These are phyloP conservation scores for Hybos culiciformis DNA, from an alignment of 2,888 invertebrate species.

Conservation along the genomic window DNA sequence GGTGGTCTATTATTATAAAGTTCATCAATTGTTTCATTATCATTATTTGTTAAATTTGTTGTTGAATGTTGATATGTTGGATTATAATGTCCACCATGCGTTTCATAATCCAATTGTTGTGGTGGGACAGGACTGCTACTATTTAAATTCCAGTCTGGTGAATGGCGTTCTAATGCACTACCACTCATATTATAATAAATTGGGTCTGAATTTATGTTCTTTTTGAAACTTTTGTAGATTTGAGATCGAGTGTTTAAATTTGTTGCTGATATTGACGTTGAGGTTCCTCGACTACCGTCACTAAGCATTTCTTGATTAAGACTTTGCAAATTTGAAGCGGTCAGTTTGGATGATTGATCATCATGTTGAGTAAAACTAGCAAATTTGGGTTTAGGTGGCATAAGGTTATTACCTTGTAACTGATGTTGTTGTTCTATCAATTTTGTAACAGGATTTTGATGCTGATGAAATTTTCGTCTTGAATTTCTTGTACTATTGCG, in stretches of 20 bases:
- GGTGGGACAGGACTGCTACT: not conserved
- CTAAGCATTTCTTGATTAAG: conserved; percentile 30
- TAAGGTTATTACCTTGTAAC: conserved; percentile 5
- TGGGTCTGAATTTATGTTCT: conserved; percentile 34
- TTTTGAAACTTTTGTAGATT: conserved; percentile 28
- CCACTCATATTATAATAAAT: conserved; percentile 36
- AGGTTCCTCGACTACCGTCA: too few species aligned
- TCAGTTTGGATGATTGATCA: conserved; percentile 27
- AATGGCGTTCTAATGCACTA: conserved; percentile 17
- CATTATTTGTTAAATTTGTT: conserved; percentile 45
- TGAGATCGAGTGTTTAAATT: conserved; percentile 23
- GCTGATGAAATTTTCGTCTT: conserved; percentile 44
- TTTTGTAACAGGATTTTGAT: conserved; percentile 45
- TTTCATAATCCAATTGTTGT: too few species aligned
- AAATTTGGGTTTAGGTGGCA: conserved; percentile 16
- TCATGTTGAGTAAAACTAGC: conserved; percentile 31
- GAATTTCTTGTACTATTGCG: conserved; percentile 47
- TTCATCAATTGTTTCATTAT: conserved; percentile 46
- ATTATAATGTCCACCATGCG: conserved; percentile 49
- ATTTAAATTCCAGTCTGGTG: conserved; percentile 17
- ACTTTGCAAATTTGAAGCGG: conserved; percentile 31
- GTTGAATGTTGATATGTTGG: conserved; percentile 67
- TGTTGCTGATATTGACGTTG: too few species aligned
- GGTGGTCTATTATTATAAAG: conserved; percentile 56
- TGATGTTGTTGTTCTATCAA: conserved; percentile 41